Conservation (phyloP, 1,140 invertebrate genomes). For the Drosophila pseudoobscura region DNA sequence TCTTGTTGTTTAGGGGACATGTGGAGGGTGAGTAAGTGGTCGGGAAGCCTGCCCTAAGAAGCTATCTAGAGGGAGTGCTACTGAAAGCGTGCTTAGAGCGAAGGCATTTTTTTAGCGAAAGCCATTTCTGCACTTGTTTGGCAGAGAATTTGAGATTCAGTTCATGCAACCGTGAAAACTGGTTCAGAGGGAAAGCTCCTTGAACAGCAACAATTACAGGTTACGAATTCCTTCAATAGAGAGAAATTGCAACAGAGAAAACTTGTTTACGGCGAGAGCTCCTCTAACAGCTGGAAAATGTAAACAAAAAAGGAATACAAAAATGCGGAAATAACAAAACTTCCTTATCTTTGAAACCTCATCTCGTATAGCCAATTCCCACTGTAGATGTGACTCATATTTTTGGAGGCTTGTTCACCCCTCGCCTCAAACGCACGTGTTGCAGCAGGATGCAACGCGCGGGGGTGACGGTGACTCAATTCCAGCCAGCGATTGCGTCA, state of each 20-base stretch:
- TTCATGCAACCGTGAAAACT: too few relatives aligned
- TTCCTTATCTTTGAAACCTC: too few relatives aligned
- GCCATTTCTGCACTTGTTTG: background rate
- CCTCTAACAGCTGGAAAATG: too few relatives aligned
- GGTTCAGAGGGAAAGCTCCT: too few relatives aligned
- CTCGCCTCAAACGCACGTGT: constrained; percentile 25
- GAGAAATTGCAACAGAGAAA: background rate
- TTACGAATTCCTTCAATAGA: too few relatives aligned
- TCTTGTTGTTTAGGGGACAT: background rate
- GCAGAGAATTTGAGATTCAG: too few relatives aligned
- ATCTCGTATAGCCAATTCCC: background rate
- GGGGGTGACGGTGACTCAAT: constrained; percentile 32
- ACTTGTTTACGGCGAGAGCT: background rate
- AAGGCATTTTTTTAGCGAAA: background rate
- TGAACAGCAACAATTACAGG: background rate
- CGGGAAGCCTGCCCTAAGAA: too few relatives aligned
- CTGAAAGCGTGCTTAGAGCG: too few relatives aligned
- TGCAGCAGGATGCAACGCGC: constrained; percentile 27
- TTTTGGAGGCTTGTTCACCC: background rate
- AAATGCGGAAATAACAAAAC: too few relatives aligned
- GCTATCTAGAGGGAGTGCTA: too few relatives aligned
- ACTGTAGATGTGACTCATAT: constrained; percentile 15
- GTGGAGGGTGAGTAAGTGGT: too few relatives aligned
- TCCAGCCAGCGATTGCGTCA: constrained; percentile 58
- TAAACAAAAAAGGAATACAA: too few relatives aligned